Conservation (phyloP, 2,888 invertebrate species). For the Hymenopus coronatus region DNA sequence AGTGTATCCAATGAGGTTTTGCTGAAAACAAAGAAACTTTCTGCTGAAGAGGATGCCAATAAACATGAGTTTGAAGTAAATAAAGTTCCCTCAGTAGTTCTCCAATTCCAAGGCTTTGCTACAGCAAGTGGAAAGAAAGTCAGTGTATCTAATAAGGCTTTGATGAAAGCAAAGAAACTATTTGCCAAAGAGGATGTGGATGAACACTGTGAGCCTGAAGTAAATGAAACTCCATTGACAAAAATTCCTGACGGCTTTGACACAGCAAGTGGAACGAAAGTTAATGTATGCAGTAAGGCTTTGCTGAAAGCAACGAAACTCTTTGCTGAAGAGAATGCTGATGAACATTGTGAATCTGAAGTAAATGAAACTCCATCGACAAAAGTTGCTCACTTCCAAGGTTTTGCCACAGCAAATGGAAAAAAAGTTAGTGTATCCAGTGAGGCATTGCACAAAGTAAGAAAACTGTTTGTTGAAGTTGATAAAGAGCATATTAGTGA, state of each 20-base stretch:
- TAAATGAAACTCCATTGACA: neutral
- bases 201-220: neutral
- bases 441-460: conserved; percentile 41
- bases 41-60: conserved; percentile 36
- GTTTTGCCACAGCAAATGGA: conserved; percentile 42
- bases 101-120: conserved; percentile 35
- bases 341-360: conserved; percentile 25
- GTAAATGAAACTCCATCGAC: too few relatives aligned
- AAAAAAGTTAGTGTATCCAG: conserved; percentile 45
- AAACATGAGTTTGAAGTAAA: conserved; percentile 18
- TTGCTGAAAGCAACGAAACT: conserved; percentile 44
- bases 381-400: neutral
- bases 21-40: neutral
- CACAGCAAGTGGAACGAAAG: conserved; percentile 36
- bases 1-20: conserved; percentile 36
- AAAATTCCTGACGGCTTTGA: conserved; percentile 33
- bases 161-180: conserved; percentile 24
- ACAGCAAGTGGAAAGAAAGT: conserved; percentile 42
- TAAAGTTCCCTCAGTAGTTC: neutral
- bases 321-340: conserved; percentile 42
- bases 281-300: conserved; percentile 40
- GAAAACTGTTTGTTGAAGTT: conserved; percentile 38
- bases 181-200: neutral
- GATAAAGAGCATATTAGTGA: too few relatives aligned
- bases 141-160: conserved; percentile 38